phyloP scores from a whole-genome alignment of 1,140 invertebrate genomes.

The Euura saliciscinereae region DNA sequence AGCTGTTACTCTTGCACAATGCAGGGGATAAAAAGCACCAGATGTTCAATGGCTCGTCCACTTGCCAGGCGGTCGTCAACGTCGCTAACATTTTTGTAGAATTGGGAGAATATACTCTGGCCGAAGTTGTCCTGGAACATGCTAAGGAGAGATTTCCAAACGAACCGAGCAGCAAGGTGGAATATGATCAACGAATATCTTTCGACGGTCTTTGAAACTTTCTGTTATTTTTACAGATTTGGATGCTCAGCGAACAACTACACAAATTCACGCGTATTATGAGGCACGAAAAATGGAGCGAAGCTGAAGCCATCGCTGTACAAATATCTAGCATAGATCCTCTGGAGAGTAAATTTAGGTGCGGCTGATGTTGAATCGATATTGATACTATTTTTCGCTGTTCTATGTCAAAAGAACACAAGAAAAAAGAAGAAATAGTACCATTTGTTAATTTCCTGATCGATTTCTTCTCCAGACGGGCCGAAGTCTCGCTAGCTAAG shows the following conservation, averaged over 20 bases:
- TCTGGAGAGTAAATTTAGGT: conserved; percentile 67
- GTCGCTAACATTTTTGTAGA: conserved; percentile 68
- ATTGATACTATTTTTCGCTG: not conserved
- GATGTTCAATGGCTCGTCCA: conserved; percentile 71
- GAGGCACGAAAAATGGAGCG: conserved; percentile 74
- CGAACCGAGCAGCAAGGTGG: conserved; percentile 59
- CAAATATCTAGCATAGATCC: conserved; percentile 76
- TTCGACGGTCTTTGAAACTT: conserved; percentile 9
- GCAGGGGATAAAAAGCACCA: conserved; percentile 63
- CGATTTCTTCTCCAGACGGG: conserved; percentile 61
- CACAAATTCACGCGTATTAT: conserved; percentile 66
- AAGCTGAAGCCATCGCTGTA: conserved; percentile 74
- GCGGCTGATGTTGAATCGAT: not conserved
- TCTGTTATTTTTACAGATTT: conserved; percentile 58
- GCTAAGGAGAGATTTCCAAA: conserved; percentile 68
- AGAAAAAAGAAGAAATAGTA: not conserved
- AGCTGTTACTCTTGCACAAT: conserved; percentile 78
- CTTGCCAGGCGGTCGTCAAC: conserved; percentile 75
- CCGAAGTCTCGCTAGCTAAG: conserved; percentile 72
- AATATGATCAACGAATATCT: not conserved
- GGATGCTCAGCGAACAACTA: conserved; percentile 73
- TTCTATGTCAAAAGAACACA: not conserved
- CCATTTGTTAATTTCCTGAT: not conserved
- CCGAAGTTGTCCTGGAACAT: conserved; percentile 62
- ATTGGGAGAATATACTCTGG: conserved; percentile 67